Conservation (phyloP, 2,113 vertebrate species). For the Burhinus bistriatus region DNA sequence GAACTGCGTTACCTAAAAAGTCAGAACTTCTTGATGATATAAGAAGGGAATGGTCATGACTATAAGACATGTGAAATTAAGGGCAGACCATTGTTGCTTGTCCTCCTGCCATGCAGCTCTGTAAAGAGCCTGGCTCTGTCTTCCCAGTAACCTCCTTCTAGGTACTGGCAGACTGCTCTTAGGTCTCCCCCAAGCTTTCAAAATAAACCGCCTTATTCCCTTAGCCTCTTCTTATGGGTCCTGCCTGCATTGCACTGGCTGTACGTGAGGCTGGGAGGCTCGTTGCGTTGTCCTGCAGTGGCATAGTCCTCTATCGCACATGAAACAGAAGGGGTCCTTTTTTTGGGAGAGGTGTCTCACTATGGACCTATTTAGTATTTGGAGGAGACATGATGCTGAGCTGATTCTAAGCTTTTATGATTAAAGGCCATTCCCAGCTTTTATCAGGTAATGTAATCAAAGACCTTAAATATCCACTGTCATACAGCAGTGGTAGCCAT, state of each 20-base stretch:
- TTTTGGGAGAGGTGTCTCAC: not conserved
- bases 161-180: not conserved
- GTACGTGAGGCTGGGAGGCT: not conserved
- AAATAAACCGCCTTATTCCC: not conserved
- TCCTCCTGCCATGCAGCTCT: not conserved
- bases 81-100: not conserved
- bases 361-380: not conserved
- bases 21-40: not conserved
- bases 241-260: not conserved
- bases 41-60: not conserved
- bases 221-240: not conserved
- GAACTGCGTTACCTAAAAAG: not conserved
- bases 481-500: not conserved
- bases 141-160: not conserved
- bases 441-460: not conserved
- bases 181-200: not conserved
- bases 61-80: not conserved
- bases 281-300: accelerated
- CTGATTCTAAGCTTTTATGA: not conserved
- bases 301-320: not conserved
- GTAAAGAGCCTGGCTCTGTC: not conserved
- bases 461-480: not conserved
- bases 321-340: not conserved
- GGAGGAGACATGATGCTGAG: not conserved
- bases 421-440: not conserved